phyloP scores from a whole-genome alignment of 2,888 invertebrate genomes.

The Plebejus argus region DNA sequence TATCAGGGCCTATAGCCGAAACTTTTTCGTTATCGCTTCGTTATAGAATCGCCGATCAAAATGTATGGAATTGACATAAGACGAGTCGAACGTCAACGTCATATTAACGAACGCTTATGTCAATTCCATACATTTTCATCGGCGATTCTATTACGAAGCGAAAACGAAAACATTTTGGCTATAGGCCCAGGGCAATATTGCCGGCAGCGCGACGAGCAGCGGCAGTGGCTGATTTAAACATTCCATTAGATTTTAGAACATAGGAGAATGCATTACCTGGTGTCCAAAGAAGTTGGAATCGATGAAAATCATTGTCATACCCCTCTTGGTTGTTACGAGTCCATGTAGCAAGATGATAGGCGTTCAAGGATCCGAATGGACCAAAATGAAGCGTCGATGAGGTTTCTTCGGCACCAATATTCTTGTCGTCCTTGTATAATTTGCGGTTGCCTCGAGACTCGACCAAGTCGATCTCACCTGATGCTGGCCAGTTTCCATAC shows the following conservation, averaged over 20 bases:
- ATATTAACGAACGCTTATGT: too few species aligned
- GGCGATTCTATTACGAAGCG: too few species aligned
- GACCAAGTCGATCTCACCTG: conserved; percentile 86
- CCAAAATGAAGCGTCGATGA: conserved; percentile 85
- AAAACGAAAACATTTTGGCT: too few species aligned
- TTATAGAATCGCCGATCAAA: too few species aligned
- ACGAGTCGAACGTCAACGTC: too few species aligned
- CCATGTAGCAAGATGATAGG: conserved; percentile 75
- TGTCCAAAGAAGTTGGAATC: conserved; percentile 84
- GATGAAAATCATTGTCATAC: conserved; percentile 80
- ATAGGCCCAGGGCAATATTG: too few species aligned
- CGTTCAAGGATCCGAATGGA: conserved; percentile 76
- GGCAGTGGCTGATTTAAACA: too few species aligned
- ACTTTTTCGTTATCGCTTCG: too few species aligned
- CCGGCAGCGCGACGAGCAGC: too few species aligned
- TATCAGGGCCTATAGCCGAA: too few species aligned
- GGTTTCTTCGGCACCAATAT: conserved; percentile 80
- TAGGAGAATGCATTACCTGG: conserved; percentile 54
- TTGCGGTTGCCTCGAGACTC: conserved; percentile 83
- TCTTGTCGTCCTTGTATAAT: conserved; percentile 61
- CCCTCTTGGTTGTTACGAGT: conserved; percentile 57
- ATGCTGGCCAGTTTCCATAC: conserved; percentile 85
- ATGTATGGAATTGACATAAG: too few species aligned
- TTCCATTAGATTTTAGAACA: background rate
- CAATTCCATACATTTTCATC: too few species aligned